Percentiles rank a stretch among this genome's conserved stretches.
Evolutionary conservation across 2,797 vertebrate genomes (phyloP).

Genomic region (Chiloscyllium punctatum): DNA sequence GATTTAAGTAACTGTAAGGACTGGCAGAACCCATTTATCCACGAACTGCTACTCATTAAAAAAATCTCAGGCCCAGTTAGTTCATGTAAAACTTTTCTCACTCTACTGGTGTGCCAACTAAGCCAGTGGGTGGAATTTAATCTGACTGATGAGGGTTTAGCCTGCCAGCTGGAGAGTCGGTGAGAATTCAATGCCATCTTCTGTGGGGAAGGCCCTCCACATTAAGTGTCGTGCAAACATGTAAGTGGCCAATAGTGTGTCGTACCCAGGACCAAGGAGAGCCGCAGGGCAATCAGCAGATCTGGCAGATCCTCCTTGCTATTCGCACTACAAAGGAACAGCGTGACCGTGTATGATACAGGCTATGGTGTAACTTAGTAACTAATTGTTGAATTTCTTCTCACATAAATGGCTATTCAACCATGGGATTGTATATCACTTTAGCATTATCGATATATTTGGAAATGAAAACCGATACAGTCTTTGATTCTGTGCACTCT

Average conservation of each 20-base stretch:
- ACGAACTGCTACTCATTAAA: neutral
- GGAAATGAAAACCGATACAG: too few species aligned
- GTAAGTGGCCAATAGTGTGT: neutral
- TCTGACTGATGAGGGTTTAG: too few species aligned
- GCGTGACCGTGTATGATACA: too few species aligned
- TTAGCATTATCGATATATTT: too few species aligned
- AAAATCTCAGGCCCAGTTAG: neutral
- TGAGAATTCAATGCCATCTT: neutral
- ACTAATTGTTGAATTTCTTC: too few species aligned
- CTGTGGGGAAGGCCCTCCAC: neutral
- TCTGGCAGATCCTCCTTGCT: neutral
- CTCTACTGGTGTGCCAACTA: neutral
- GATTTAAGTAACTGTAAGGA: neutral
- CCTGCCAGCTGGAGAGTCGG: neutral
- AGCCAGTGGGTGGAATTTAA: neutral
- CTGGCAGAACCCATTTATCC: neutral
- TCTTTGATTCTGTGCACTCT: too few species aligned
- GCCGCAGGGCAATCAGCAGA: neutral
- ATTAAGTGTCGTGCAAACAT: neutral
- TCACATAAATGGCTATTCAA: too few species aligned
- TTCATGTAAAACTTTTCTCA: neutral
- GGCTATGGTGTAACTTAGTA: too few species aligned
- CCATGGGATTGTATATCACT: too few species aligned
- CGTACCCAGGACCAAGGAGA: neutral
- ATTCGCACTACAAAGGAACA: neutral